phyloP scores from a whole-genome alignment of 1,140 invertebrate species.

The Trichoplusia ni region DNA sequence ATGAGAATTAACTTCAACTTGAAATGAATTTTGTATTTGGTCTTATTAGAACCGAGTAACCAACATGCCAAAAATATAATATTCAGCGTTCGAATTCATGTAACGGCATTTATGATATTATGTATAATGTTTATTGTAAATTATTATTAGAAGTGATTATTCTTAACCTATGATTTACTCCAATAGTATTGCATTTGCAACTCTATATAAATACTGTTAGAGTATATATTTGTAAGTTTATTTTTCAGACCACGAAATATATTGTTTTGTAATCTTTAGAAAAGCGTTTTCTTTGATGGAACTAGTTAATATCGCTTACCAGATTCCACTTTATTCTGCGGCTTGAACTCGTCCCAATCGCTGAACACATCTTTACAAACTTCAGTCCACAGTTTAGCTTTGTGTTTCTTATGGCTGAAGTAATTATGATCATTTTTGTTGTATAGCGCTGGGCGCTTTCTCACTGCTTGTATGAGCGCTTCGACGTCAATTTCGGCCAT shows the following conservation, averaged over 20 bases:
- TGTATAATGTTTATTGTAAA: too few species aligned
- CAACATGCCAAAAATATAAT: too few species aligned
- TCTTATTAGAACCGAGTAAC: too few species aligned
- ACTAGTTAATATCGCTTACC: conserved; percentile 35
- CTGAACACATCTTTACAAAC: conserved; percentile 43
- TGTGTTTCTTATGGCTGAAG: conserved; percentile 42
- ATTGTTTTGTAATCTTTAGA: too few species aligned
- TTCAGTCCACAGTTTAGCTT: conserved; percentile 44
- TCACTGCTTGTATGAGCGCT: conserved; percentile 42
- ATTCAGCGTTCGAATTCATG: too few species aligned
- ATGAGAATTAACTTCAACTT: too few species aligned
- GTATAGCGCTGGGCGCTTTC: conserved; percentile 41
- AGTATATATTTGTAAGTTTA: not conserved
- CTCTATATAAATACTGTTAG: not conserved
- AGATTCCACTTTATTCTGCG: conserved; percentile 42
- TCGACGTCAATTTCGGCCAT: conserved; percentile 39
- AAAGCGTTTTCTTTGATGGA: not conserved
- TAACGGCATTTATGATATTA: too few species aligned
- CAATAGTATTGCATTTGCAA: not conserved
- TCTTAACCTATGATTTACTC: too few species aligned
- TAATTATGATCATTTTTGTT: conserved; percentile 41
- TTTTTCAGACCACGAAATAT: too few species aligned
- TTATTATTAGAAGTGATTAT: too few species aligned
- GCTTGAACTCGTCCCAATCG: conserved; percentile 36
- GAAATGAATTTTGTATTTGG: too few species aligned